Conservation (phyloP, 2,113 vertebrate species). For the Platichthys flesus region DNA sequence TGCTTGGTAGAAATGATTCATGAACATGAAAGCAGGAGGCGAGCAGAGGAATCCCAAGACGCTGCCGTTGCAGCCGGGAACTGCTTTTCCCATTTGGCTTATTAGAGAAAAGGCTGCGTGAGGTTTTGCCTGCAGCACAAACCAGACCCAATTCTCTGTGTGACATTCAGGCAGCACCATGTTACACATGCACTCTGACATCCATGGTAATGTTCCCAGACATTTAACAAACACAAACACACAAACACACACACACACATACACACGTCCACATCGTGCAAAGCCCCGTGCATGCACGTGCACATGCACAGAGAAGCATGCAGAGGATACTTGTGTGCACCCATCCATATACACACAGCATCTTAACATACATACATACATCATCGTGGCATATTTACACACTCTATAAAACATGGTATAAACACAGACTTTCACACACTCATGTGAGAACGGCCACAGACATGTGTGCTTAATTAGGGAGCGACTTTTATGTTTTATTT, state of each 20-base stretch:
- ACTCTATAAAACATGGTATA: conserved; percentile 40
- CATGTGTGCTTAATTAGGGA: conserved; percentile 28
- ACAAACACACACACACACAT: conserved; percentile 19
- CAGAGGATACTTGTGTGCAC: conserved; percentile 25
- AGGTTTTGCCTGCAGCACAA: conserved; percentile 67
- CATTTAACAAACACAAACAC: conserved; percentile 53
- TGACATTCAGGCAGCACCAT: conserved; percentile 63
- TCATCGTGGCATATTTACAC: conserved; percentile 68
- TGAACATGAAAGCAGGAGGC: conserved; percentile 47
- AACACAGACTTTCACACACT: conserved; percentile 33
- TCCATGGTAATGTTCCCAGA: conserved; percentile 55
- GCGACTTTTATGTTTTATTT: conserved; percentile 47
- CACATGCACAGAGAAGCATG: conserved; percentile 13
- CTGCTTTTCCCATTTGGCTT: conserved; percentile 64
- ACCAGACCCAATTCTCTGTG: conserved; percentile 74
- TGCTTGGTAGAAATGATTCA: conserved; percentile 24
- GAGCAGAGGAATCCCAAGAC: conserved; percentile 57
- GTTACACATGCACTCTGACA: conserved; percentile 61
- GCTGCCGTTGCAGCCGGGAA: conserved; percentile 34
- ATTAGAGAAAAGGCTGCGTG: conserved; percentile 56
- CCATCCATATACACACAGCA: conserved; percentile 45
- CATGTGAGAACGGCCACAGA: conserved; percentile 25
- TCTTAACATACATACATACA: conserved; percentile 50
- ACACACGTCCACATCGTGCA: conserved; percentile 25
- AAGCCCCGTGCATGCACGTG: conserved; percentile 4